Percentiles rank a stretch among this genome's conserved stretches.
Conservation (phyloP, 2,113 vertebrate genomes). For the Scolopax mira region DNA sequence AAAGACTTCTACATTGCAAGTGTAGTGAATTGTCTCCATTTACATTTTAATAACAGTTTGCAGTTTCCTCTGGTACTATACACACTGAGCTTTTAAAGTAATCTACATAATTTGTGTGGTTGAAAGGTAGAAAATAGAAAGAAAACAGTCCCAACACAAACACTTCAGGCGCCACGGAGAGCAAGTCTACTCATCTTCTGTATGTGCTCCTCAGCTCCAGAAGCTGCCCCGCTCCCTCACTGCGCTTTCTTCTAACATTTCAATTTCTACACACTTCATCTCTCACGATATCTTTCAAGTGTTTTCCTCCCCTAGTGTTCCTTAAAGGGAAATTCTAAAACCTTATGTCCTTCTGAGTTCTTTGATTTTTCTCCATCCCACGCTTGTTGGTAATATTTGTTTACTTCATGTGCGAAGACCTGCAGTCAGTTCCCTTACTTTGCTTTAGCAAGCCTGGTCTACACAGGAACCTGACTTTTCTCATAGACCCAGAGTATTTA, state of each 20-base stretch:
- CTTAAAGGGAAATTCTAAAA: background rate
- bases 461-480: background rate
- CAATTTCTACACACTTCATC: background rate
- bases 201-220: background rate
- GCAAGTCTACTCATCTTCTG: background rate
- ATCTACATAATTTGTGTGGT: background rate
- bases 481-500: background rate
- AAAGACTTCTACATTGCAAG: background rate
- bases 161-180: background rate
- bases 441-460: background rate
- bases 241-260: background rate
- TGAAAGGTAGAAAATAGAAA: constrained; percentile 8
- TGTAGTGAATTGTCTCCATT: background rate
- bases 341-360: background rate
- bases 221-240: background rate
- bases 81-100: background rate
- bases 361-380: background rate
- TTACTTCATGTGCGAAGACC: background rate
- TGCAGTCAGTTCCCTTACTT: background rate
- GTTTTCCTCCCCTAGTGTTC: background rate
- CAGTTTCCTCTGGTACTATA: background rate
- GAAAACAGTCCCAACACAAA: background rate
- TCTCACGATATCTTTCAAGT: background rate
- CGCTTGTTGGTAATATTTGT: background rate
- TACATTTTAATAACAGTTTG: background rate